These are phyloP conservation scores for Conopomorpha cramerella DNA, from an alignment of 1,140 invertebrate genomes.

Conservation along the genomic window DNA sequence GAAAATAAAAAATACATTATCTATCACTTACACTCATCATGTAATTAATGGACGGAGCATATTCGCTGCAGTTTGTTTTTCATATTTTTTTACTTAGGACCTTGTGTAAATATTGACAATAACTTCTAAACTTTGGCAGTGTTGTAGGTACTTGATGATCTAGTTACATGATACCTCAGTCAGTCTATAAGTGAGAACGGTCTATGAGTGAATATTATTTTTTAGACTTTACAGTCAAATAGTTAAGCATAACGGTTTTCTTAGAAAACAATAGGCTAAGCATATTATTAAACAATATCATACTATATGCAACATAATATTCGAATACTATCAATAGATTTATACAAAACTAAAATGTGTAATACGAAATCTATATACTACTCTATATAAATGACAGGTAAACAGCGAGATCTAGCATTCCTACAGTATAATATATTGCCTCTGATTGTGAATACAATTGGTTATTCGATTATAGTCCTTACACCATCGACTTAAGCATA, in stretches of 20 bases:
- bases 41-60: slow-evolving; percentile 25
- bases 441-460: too few species aligned
- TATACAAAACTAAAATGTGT: not conserved
- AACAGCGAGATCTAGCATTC: slow-evolving; percentile 51
- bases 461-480: too few species aligned
- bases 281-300: not conserved
- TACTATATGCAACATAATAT: not conserved
- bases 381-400: slow-evolving; percentile 6
- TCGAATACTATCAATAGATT: not conserved
- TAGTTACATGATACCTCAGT: not conserved
- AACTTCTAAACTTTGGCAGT: slow-evolving; percentile 47
- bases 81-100: too few species aligned
- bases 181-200: not conserved
- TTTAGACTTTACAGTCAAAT: not conserved
- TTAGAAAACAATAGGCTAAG: not conserved
- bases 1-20: too few species aligned
- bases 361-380: slow-evolving; percentile 1
- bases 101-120: not conserved
- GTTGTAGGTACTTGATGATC: slow-evolving; percentile 31
- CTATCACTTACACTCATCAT: too few species aligned
- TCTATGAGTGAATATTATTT: too few species aligned
- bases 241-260: not conserved
- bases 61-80: slow-evolving; percentile 28
- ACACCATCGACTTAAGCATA: too few species aligned
- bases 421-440: too few species aligned